A percentile compares a stretch with the other conserved stretches of the same genome.
These are phyloP conservation scores for Patagioenas fasciata DNA, from an alignment of 2,113 vertebrate genomes.

Conservation along the genomic window DNA sequence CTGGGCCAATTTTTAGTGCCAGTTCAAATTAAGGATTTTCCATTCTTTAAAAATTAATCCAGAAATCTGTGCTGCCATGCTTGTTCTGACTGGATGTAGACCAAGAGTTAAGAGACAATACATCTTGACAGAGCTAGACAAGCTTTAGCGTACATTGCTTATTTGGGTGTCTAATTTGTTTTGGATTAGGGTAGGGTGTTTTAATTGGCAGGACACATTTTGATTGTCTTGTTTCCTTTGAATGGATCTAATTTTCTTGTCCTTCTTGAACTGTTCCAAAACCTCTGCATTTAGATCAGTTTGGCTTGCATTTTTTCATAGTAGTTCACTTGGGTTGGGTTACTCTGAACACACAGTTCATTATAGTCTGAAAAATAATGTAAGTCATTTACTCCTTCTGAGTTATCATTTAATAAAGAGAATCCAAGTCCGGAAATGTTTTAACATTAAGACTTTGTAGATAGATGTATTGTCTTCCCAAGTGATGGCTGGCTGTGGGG, in stretches of 20 bases:
- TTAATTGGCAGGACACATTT: constrained; percentile 6
- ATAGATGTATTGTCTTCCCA: neutral
- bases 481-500: neutral
- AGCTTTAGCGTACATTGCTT: neutral
- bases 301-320: constrained; percentile 23
- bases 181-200: neutral
- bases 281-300: neutral
- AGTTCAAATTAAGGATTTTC: constrained; percentile 19
- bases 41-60: neutral
- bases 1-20: neutral
- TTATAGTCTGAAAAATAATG: neutral
- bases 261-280: constrained; percentile 22
- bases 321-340: neutral
- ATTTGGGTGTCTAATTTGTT: neutral
- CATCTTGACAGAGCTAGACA: neutral
- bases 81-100: neutral
- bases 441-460: neutral
- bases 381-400: neutral
- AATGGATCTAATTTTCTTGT: constrained; percentile 4
- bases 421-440: neutral
- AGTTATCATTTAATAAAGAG: neutral
- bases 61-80: neutral
- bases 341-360: neutral
- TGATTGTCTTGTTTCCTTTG: constrained; percentile 19
- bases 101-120: neutral